Base-by-base conservation (phyloP, 2,888 invertebrate genomes). In the Spatulosminthurus flaviceps region DNA sequence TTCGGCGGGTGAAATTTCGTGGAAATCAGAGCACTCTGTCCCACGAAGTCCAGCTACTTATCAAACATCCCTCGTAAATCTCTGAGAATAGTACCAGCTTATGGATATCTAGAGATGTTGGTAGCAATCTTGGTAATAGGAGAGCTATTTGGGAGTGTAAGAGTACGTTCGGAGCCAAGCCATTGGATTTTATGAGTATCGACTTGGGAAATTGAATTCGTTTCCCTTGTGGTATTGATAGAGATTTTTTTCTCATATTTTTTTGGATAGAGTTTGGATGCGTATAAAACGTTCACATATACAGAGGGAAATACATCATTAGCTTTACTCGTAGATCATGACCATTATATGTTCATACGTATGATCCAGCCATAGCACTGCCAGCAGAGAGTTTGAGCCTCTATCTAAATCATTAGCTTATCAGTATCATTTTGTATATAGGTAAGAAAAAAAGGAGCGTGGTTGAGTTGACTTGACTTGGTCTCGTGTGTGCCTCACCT, bases 101-200 rank as follows among this genome's bases (percentile, higher is more conserved):
- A 9, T 34, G 9, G 34, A 7, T 34, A 34, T 34, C 9, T 9
- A 9, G 4, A 34, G 34, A 34, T 34, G 9, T 9, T 34, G 9
- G 9, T 9, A 34, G 34, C 34, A 34, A 34, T 34, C 34, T 7
- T 34, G 9, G 9, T 34, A 34, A 34, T 34, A 34, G n/a, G n/a
- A n/a, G n/a, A n/a, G n/a, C n/a, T n/a, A n/a, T 41, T 41, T 41
- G 41, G 41, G 41, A n/a, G n/a, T n/a, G n/a, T n/a, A n/a, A n/a
- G n/a, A n/a, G 34, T 34, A 34, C 34, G 34, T 34, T 9, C 34
- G 34, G 34, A 4, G 34, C 34, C 34, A 9, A 34, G 34, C 34
- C 34, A 34, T 51, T 51, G 5, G 51, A 51, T 51, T 51, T 51
- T 51, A 51, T 51, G 51, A 51, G n/a, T 51, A 51, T 51, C n/a